Base-by-base conservation (phyloP, 2,113 vertebrate genomes). In the Colossoma macropomum region DNA sequence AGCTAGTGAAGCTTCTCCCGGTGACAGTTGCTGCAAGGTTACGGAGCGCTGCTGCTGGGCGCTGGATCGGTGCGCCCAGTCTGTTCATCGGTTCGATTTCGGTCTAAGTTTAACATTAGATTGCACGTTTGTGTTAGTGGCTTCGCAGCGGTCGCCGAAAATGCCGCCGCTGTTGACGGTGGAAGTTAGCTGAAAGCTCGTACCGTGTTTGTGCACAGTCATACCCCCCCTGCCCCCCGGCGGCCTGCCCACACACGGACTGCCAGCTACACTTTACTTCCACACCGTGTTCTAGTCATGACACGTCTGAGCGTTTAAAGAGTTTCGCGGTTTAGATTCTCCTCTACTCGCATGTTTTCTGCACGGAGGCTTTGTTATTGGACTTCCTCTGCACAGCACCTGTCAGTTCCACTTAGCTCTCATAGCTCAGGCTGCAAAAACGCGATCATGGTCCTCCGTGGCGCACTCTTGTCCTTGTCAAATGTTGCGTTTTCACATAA, bases 171-270 rank as follows among this genome's bases (percentile, higher is more conserved):
- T 69, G 84, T 78, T 72, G 76, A 30, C n/a, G 70, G 54, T 21
- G 54, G 54, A 56, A 56, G 54, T 56, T 21, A 25, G 75, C 59
- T 45, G 9, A 65, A 28, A 45, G 56, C 4, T 45, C 34, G 41
- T 12, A 41, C 68, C 68, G n/a, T 76, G 86, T 87, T 87, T 87
- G 83, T 87, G 86, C 86, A 84, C 79, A 79, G 86, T 87, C 86
- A 87, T 87, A 85, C 86, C 79, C 82, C 73, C 81, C 68, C 72
- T 79, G 60, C 54, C 85, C 85, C 70, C 66, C 34, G 38, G 34
- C 75, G 68, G 66, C 82, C 82, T 66, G 50, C 59, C 23, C 59
- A n/a, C 27, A 13, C 59, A 62, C 59, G 11, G n/a, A 56, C 66
- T 17, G 13, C 66, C 32, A 38, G 32, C 3, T 41, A 41, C 19